Base-by-base conservation (phyloP, 2,797 vertebrate genomes). In the Sebastes taczanowskii region DNA sequence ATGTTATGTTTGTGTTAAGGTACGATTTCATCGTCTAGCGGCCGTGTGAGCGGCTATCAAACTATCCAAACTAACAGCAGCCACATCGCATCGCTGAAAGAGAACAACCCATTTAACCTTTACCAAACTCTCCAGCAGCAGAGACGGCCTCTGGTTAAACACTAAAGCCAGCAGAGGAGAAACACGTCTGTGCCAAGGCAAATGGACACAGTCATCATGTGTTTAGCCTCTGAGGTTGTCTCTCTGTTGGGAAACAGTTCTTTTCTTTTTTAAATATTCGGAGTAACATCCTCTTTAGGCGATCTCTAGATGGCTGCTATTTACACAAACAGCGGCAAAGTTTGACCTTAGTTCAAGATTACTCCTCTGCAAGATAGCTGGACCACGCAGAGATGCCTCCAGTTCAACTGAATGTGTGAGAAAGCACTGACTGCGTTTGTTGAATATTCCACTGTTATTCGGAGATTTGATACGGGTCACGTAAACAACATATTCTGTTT, bases 181-280 rank as follows among this genome's bases (percentile, higher is more conserved):
- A 66, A 56, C 34, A 53, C 8, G 13, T 16, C 55, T 25, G 29
- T 38, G 25, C n/a, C 29, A 25, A 64, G n/a, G 38, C 71, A 32
- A 78, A n/a, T 2, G 14, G n/a, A 64, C 61, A 75, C 52, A 61
- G 22, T 7, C 61, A 64, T 67, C 75, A 70, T 82, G 74, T 70
- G 74, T 83, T 86, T 52, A 58, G 66, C 84, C 74, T 78, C 61
- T 16, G 63, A 74, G 34, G 32, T 11, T 9, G 16, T 59, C 22
- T 62, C 11, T 25, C 29, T 25, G 18, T 18, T 42, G 35, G 77
- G 32, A 75, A 80, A 77, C 58, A 34, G n/a, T 38, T 71, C 11
- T 16, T 11, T 56, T 7, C 38, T 14, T 42, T 32, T 5, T 13
- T 7, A 20, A 60, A 49, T 30, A 10, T 13, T 46, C 7, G 11